A percentile compares a stretch with the other conserved stretches of the same genome.
These are phyloP conservation scores for Coracias cyanogaster DNA, from an alignment of 2,797 vertebrate species.

Conservation along the genomic window DNA sequence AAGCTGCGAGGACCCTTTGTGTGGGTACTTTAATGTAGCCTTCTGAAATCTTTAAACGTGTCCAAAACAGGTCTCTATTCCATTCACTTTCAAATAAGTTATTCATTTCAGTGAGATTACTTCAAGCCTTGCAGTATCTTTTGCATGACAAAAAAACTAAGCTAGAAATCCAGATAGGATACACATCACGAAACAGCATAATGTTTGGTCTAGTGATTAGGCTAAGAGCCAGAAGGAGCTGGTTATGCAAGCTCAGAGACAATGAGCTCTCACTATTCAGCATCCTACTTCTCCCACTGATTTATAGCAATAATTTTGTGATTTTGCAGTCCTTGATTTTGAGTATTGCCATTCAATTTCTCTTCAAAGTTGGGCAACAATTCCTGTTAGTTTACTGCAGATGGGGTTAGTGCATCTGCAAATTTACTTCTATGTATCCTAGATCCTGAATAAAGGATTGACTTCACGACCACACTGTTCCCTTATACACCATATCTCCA, in stretches of 20 bases:
- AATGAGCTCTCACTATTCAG: neutral
- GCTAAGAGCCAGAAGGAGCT: slow-evolving; percentile 12
- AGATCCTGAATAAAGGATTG: neutral
- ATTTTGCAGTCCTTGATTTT: neutral
- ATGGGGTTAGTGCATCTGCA: neutral
- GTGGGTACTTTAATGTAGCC: neutral
- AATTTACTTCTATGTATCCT: neutral
- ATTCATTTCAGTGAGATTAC: slow-evolving; percentile 41
- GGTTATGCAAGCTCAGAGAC: slow-evolving; percentile 5
- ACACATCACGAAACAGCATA: slow-evolving; percentile 16
- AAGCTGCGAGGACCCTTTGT: slow-evolving; percentile 14
- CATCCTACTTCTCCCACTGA: neutral
- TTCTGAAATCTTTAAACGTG: slow-evolving; percentile 23
- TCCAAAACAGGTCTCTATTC: neutral
- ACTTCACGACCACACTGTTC: neutral
- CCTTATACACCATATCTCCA: neutral
- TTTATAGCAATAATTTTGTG: neutral
- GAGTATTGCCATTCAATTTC: neutral
- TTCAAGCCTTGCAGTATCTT: slow-evolving; percentile 21
- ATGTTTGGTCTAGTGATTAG: slow-evolving; percentile 31
- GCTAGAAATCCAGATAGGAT: slow-evolving; percentile 1
- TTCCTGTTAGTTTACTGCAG: neutral
- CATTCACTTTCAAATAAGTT: slow-evolving; percentile 61
- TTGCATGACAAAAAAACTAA: slow-evolving; percentile 35
- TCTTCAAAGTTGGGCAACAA: neutral